phyloP scores from a whole-genome alignment of 2,113 vertebrate species.

The Macquaria ambigua region DNA sequence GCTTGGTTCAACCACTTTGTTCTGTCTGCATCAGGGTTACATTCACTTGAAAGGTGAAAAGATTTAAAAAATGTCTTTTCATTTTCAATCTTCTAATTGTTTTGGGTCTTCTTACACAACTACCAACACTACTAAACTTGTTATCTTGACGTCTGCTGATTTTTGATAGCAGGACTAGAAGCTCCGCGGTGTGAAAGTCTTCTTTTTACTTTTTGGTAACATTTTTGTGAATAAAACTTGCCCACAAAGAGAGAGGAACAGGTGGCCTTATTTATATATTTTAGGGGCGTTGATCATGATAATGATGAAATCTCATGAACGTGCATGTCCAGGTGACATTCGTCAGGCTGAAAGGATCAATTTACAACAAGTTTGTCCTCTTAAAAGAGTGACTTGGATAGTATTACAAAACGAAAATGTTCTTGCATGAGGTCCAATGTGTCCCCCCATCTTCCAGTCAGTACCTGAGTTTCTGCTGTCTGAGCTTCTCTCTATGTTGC shows the following conservation, averaged over 20 bases:
- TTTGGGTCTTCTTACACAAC: background rate
- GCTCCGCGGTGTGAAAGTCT: background rate
- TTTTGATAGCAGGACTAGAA: background rate
- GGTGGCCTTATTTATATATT: background rate
- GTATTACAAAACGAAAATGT: background rate
- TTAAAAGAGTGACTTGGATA: background rate
- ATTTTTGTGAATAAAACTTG: background rate
- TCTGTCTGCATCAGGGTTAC: background rate
- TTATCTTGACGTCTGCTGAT: too few species aligned
- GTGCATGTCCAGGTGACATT: background rate
- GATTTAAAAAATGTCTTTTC: too few species aligned
- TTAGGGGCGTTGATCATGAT: background rate
- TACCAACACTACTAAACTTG: background rate
- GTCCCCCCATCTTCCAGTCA: background rate
- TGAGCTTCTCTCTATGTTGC: conserved; percentile 61
- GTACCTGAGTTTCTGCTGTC: conserved; percentile 84
- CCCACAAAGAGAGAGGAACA: background rate
- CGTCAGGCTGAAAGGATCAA: background rate
- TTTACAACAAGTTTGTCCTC: background rate
- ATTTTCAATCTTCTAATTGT: too few species aligned
- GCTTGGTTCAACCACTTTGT: background rate
- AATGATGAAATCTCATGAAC: background rate
- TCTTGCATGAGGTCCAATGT: background rate
- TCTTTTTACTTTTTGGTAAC: background rate
- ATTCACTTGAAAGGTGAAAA: background rate